Evolutionary conservation across 1,140 invertebrate genomes (phyloP), one percentile per base, ranked within the genome.

Genomic region (Scaptomyza pallida): DNA sequence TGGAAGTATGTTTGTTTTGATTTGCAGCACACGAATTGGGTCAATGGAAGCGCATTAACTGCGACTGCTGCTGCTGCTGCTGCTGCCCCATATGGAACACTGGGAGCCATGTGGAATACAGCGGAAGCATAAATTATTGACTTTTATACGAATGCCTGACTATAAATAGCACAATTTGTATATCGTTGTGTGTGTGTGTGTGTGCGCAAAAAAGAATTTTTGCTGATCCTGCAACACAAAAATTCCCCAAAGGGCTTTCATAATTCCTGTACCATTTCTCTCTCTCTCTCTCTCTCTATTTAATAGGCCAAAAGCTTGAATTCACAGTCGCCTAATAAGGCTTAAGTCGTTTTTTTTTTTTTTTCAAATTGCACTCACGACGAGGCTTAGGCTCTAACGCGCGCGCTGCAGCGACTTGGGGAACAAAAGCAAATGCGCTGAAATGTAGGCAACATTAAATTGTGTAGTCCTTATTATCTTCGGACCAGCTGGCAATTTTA

Each of bases 41-140:
- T 86, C 82, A 86, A 37, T 86, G 81, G 82, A 86, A 86, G 59
- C 21, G 21, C 62, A 74, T 57, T 75, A 76, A 71, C 40, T 50
- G 44, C 23, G n/a, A 26, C 21, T 15, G 17, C 52, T 41, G 19
- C 52, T 54, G 12, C 52, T 41, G 13, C n/a, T 41, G 13, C 43
- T 19, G 8, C 40, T 61, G 21, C 12, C 48, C 41, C 50, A 48
- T 19, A 35, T 45, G 43, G 16, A 19, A 30, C 26, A 40, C 12
- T 59, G 41, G 41, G 55, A 59, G 41, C 41, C 35, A 41, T 45
- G 44, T 35, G 60, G 63, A 75, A 52, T n/a, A 37, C 5, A n/a
- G 72, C 61, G 62, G 55, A 63, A 69, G 75, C 80, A 79, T 85
- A 76, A 85, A 75, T 85, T 85, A 85, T 86, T 86, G 81, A 80